A percentile compares a stretch with the other conserved stretches of the same genome.
Evolutionary conservation across 2,888 invertebrate genomes (phyloP).

Genomic region (Phortica okadai): DNA sequence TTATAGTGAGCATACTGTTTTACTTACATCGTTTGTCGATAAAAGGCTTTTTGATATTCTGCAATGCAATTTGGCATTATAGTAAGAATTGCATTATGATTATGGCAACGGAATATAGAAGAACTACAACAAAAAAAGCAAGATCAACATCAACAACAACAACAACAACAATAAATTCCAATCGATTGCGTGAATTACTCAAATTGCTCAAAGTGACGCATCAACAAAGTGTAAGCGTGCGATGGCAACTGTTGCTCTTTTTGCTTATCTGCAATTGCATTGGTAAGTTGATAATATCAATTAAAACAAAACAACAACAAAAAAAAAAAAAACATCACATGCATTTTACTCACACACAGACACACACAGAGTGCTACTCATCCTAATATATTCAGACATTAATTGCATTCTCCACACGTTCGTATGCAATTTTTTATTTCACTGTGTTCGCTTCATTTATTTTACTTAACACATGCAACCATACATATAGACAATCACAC

Average conservation of each 20-base stretch:
- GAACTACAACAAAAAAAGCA: slow-evolving; percentile 53
- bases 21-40: no score
- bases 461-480: no score
- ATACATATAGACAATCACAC: background rate
- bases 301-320: background rate
- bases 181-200: background rate
- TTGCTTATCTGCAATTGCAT: slow-evolving; percentile 73
- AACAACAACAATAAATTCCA: slow-evolving; percentile 26
- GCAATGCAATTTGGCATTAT: no score
- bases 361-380: no score
- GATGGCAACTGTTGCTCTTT: slow-evolving; percentile 69
- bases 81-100: slow-evolving; percentile 51
- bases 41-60: no score
- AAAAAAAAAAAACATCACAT: background rate
- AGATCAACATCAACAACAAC: slow-evolving; percentile 35
- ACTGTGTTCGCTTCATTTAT: no score
- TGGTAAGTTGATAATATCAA: slow-evolving; percentile 63
- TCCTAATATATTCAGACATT: no score
- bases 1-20: no score
- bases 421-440: no score
- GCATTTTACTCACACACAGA: background rate
- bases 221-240: slow-evolving; percentile 43
- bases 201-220: slow-evolving; percentile 7
- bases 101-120: slow-evolving; percentile 41
- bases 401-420: no score